Evolutionary conservation across 2,888 invertebrate species (phyloP), one percentile per base, ranked within the genome.

Genomic region (Scaeva pyrastri): DNA sequence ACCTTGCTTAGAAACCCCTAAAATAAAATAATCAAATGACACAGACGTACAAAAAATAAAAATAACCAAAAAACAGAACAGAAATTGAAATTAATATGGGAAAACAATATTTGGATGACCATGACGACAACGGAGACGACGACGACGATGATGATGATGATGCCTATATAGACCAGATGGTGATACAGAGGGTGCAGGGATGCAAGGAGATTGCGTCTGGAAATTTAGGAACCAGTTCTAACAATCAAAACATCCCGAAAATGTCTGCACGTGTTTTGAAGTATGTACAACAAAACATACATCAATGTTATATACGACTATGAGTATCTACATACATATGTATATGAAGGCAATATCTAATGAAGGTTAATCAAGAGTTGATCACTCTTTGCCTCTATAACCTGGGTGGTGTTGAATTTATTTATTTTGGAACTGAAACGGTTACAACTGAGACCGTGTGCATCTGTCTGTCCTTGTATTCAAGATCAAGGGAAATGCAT

Each of bases 261-360:
- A 52, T 52, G 68, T 68, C 52, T 68, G 52, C 68, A 68, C 68
- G 68, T 52, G 68, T 52, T n/a, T n/a, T n/a, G n/a, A n/a, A n/a
- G n/a, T n/a, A n/a, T n/a, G n/a, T n/a, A n/a, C n/a, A n/a, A n/a
- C n/a, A n/a, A n/a, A n/a, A n/a, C n/a, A n/a, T n/a, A n/a, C n/a
- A n/a, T n/a, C n/a, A n/a, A n/a, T n/a, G n/a, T n/a, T n/a, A n/a
- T n/a, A n/a, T n/a, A n/a, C n/a, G n/a, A n/a, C n/a, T n/a, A n/a
- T n/a, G n/a, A n/a, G n/a, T n/a, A n/a, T n/a, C n/a, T n/a, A 48
- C 0, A 31, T 5, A 31, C 8, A 7, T 5, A 31, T 31, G 6
- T 31, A 31, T 64, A 16, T 39, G 31, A n/a, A 11, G 14, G 48
- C 19, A 66, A 66, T 31, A 14, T 23, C 39, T 41, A 23, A 21